These are phyloP conservation scores for Corydoras maculifer DNA, from an alignment of 2,113 vertebrate species.

Conservation along the genomic window DNA sequence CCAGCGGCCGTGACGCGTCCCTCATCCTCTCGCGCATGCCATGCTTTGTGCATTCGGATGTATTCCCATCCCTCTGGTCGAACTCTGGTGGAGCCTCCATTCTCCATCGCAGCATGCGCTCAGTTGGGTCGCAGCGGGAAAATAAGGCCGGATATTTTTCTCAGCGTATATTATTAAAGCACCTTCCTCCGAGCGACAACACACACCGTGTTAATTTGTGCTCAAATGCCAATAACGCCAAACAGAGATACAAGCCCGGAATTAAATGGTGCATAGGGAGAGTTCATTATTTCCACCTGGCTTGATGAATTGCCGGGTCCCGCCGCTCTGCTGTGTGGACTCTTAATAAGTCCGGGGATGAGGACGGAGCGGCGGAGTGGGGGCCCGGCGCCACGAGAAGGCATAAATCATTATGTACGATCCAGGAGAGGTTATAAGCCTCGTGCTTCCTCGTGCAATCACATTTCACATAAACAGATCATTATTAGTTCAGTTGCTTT, in stretches of 20 bases:
- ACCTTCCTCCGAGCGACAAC: not conserved
- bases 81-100: not conserved
- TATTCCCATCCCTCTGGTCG: not conserved
- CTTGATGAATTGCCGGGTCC: conserved; percentile 59
- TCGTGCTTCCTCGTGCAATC: not conserved
- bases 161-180: not conserved
- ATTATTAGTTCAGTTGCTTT: not conserved
- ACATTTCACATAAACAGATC: not conserved
- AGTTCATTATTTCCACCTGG: conserved; percentile 44
- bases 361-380: conserved; percentile 53
- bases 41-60: not conserved
- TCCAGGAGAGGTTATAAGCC: conserved; percentile 49
- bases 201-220: not conserved
- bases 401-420: conserved; percentile 59
- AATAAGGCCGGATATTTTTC: not conserved
- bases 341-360: conserved; percentile 65
- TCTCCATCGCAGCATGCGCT: conserved; percentile 11
- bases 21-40: too few species aligned
- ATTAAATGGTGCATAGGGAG: conserved; percentile 5
- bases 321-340: conserved; percentile 45
- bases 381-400: not conserved
- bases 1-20: too few species aligned
- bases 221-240: conserved; percentile 7
- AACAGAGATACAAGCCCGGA: conserved; percentile 1
- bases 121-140: conserved; percentile 13